These are phyloP conservation scores for Matsumurasca onukii DNA, from an alignment of 1,140 invertebrate species.

Conservation along the genomic window DNA sequence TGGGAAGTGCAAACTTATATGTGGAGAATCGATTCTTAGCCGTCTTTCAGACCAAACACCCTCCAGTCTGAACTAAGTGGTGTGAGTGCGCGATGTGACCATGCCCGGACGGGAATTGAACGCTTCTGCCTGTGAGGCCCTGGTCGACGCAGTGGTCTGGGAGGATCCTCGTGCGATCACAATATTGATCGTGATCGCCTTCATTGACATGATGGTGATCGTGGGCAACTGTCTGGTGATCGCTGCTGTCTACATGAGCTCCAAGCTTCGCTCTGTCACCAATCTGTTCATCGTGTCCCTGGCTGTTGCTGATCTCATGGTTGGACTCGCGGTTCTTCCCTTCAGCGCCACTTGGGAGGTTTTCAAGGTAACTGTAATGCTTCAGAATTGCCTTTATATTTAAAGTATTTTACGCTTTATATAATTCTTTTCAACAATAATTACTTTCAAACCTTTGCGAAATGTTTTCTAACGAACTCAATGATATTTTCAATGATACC, in stretches of 20 bases:
- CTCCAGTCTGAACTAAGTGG: too few species aligned
- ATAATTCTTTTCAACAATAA: too few species aligned
- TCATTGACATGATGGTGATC: constrained; percentile 85
- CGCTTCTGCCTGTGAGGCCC: constrained; percentile 20
- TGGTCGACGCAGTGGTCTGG: constrained; percentile 68
- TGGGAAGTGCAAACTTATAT: not conserved
- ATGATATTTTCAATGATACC: too few species aligned
- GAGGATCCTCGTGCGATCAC: constrained; percentile 69
- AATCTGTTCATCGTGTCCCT: constrained; percentile 95
- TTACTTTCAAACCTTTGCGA: too few species aligned
- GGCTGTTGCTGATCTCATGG: constrained; percentile 88
- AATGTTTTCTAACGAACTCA: too few species aligned
- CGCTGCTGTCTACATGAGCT: constrained; percentile 82
- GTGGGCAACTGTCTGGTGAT: constrained; percentile 90
- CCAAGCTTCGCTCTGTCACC: constrained; percentile 87
- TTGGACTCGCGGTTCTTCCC: constrained; percentile 87
- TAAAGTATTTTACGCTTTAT: too few species aligned
- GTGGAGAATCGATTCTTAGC: not conserved
- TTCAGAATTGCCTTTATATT: too few species aligned
- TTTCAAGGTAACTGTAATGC: constrained; percentile 75
- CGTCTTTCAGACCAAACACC: too few species aligned
- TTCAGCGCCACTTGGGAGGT: constrained; percentile 88
- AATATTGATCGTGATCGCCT: constrained; percentile 71
- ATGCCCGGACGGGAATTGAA: constrained; percentile 29
- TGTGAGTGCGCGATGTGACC: not conserved